Conservation (phyloP, 2,113 vertebrate species). For the Choloepus hoffmanni region DNA sequence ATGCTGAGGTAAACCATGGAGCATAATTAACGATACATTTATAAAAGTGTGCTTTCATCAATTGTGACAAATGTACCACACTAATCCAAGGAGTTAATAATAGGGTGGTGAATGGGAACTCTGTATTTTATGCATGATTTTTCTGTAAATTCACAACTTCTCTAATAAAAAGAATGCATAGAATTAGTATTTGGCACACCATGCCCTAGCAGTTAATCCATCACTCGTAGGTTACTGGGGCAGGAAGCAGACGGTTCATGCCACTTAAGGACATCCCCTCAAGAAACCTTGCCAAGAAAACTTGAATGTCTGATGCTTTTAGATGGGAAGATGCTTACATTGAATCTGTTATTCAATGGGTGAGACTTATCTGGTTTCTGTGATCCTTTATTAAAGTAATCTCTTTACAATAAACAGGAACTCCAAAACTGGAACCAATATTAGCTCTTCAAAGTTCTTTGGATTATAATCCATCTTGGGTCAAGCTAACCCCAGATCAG, state of each 20-base stretch:
- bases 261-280: neutral
- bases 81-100: too few species aligned
- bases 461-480: neutral
- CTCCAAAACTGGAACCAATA: neutral
- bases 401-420: constrained; percentile 29
- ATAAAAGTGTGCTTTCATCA: too few species aligned
- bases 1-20: too few species aligned
- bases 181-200: neutral
- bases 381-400: neutral
- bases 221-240: neutral
- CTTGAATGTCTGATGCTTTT: neutral
- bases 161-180: neutral
- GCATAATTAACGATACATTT: too few species aligned
- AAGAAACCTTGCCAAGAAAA: neutral
- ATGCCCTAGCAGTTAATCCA: neutral
- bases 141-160: too few species aligned
- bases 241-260: neutral
- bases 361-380: neutral
- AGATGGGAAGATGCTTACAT: neutral
- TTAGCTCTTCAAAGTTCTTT: constrained; percentile 31
- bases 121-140: too few species aligned
- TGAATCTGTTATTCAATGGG: neutral
- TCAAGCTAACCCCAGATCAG: neutral
- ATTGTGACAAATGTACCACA: too few species aligned
- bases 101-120: too few species aligned